Evolutionary conservation across 2,888 invertebrate species (phyloP).

Genomic region (Ormyrus nitidulus): DNA sequence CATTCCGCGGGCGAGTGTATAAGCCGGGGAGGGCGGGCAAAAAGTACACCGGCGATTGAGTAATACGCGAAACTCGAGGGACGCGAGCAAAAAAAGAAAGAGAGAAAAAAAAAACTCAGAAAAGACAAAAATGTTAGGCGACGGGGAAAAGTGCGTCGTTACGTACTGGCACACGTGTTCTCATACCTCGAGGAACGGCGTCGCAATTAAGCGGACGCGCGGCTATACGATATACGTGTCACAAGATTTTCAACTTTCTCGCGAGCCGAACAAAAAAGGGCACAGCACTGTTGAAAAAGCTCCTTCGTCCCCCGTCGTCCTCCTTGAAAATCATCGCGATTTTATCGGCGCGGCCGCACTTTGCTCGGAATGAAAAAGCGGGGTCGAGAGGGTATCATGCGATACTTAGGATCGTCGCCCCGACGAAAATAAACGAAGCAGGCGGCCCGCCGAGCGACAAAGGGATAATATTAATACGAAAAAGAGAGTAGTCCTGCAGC

Average conservation of each 20-base stretch:
- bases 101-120: no score
- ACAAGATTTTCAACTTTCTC: no score
- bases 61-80: no score
- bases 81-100: no score
- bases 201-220: neutral
- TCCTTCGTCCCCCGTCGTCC: neutral
- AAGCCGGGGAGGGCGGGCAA: no score
- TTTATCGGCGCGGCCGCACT: neutral
- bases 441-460: neutral
- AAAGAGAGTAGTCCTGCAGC: neutral
- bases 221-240: neutral
- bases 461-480: conserved; percentile 8
- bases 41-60: no score
- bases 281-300: neutral
- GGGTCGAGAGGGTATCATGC: neutral
- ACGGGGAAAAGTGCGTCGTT: no score
- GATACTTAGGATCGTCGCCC: neutral
- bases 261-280: no score
- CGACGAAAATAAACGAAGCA: neutral
- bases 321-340: neutral
- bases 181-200: no score
- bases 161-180: no score
- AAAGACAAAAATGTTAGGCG: no score
- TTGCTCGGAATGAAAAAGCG: neutral
- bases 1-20: no score